Conservation (phyloP, 2,113 vertebrate genomes). For the Connochaetes taurinus region DNA sequence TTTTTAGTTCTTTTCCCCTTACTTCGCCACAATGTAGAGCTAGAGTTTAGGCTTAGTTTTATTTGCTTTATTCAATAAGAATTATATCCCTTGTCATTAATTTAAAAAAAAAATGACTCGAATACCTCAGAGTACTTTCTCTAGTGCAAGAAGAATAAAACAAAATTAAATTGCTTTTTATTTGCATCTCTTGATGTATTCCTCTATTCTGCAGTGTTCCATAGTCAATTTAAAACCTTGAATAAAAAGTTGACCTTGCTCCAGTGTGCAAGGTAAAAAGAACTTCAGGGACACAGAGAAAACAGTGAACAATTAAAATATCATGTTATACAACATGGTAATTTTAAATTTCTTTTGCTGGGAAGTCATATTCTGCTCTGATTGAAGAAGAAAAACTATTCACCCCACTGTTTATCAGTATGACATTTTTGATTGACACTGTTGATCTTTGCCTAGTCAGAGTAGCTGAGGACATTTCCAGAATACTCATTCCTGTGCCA, state of each 20-base stretch:
- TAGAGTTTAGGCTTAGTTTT: not conserved
- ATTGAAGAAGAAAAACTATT: not conserved
- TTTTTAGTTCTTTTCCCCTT: not conserved
- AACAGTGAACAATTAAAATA: not conserved
- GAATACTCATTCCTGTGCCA: not conserved
- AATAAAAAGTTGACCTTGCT: conserved; percentile 2
- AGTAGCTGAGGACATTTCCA: not conserved
- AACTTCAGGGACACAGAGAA: not conserved
- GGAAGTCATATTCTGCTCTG: conserved; percentile 7
- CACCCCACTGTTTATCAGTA: not conserved
- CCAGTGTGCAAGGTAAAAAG: conserved; percentile 5
- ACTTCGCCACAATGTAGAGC: not conserved
- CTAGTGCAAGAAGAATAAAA: not conserved
- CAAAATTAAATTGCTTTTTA: not conserved
- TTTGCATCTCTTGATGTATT: not conserved
- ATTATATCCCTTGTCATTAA: not conserved
- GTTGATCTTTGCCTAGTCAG: not conserved
- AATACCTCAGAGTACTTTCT: not conserved
- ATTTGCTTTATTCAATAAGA: not conserved
- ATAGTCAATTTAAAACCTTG: not conserved
- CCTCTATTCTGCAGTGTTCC: not conserved
- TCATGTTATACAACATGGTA: not conserved
- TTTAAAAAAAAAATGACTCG: not conserved
- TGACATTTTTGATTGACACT: not conserved
- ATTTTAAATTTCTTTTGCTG: conserved; percentile 27